A percentile compares a stretch with the other conserved stretches of the same genome.
Conservation (phyloP, 2,888 invertebrate genomes). For the Griposia aprilina region DNA sequence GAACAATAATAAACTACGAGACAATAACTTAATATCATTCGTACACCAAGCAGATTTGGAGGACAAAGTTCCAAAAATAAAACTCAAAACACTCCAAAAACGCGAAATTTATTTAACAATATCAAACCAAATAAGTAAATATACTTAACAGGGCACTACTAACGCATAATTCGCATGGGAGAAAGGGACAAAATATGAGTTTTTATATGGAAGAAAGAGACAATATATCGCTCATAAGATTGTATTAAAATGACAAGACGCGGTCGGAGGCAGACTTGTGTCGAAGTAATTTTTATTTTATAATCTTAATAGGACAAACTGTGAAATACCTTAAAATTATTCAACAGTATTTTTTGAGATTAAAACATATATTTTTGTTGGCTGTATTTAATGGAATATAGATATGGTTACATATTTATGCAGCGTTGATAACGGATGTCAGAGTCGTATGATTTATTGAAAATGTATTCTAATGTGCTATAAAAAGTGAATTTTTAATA, state of each 20-base stretch:
- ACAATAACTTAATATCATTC: conserved; percentile 4
- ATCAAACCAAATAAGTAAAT: conserved; percentile 53
- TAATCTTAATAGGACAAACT: conserved; percentile 70
- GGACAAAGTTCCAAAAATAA: conserved; percentile 19
- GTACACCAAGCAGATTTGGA: not conserved
- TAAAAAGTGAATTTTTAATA: conserved; percentile 23
- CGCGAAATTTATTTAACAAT: conserved; percentile 42
- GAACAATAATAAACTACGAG: conserved; percentile 9
- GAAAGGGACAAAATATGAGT: conserved; percentile 39
- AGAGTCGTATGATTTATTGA: conserved; percentile 34
- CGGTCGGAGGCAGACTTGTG: conserved; percentile 56
- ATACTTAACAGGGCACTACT: conserved; percentile 45
- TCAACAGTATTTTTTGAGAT: conserved; percentile 58
- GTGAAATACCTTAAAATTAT: conserved; percentile 68
- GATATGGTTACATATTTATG: conserved; percentile 36
- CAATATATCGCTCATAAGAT: conserved; percentile 64
- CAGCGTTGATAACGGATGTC: conserved; percentile 37
- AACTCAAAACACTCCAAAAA: conserved; percentile 21
- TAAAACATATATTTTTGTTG: conserved; percentile 39
- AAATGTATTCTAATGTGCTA: conserved; percentile 38
- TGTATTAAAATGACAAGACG: conserved; percentile 69
- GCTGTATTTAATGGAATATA: not conserved
- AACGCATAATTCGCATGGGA: conserved; percentile 44
- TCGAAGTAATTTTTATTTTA: conserved; percentile 67
- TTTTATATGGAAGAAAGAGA: conserved; percentile 46